These are phyloP conservation scores for Macrocentrus cingulum DNA, from an alignment of 1,140 invertebrate genomes.

Conservation along the genomic window DNA sequence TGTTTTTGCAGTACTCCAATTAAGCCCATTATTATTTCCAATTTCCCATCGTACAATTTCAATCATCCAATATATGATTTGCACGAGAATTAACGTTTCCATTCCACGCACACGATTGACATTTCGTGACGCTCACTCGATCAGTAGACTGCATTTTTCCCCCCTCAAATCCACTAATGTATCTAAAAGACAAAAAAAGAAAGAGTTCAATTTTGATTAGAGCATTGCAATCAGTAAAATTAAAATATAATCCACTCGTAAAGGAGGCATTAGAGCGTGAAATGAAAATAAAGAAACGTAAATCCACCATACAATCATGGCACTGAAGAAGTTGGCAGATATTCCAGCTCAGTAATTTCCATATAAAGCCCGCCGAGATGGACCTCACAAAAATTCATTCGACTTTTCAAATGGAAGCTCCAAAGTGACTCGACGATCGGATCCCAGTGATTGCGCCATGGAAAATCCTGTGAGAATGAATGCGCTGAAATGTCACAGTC, in stretches of 20 bases:
- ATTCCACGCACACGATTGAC: background rate
- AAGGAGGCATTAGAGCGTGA: constrained; percentile 4
- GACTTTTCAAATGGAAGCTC: constrained; percentile 19
- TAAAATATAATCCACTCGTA: constrained; percentile 13
- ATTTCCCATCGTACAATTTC: background rate
- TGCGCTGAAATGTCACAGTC: constrained; percentile 11
- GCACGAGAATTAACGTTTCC: background rate
- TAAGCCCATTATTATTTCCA: constrained; percentile 3
- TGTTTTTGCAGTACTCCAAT: constrained; percentile 11
- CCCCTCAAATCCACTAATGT: too few relatives aligned
- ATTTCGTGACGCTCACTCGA: background rate
- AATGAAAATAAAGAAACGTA: background rate
- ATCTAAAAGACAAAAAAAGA: too few relatives aligned
- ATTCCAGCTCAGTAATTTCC: constrained; percentile 15
- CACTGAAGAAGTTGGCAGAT: constrained; percentile 2
- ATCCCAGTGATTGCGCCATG: constrained; percentile 17
- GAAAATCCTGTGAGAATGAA: constrained; percentile 18
- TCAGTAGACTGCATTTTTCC: background rate
- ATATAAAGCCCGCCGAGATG: constrained; percentile 9
- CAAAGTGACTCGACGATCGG: constrained; percentile 19
- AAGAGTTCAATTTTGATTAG: too few relatives aligned
- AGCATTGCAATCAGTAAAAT: background rate
- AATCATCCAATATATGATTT: constrained; percentile 2
- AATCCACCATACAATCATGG: too few relatives aligned
- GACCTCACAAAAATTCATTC: constrained; percentile 17